Evolutionary conservation across 2,888 invertebrate genomes (phyloP).

Genomic region (Aleiodes leptofemur): DNA sequence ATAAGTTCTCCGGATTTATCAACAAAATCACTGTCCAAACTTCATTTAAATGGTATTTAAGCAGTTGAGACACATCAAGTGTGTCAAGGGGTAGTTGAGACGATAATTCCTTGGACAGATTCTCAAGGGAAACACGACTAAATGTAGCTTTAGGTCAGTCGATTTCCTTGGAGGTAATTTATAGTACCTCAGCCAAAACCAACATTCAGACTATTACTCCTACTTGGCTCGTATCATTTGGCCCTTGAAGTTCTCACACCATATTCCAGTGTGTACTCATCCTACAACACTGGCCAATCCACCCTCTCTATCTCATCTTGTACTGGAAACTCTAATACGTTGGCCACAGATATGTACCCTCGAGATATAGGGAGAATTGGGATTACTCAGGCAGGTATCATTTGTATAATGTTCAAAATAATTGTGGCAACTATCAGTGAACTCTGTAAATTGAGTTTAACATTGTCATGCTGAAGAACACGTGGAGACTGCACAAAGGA

Average conservation of each 20-base stretch:
- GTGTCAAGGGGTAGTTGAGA: slow-evolving; percentile 28
- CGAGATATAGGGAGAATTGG: not conserved
- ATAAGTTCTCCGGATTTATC: not conserved
- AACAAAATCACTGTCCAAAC: not conserved
- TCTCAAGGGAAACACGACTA: slow-evolving; percentile 28
- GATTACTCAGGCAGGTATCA: not conserved
- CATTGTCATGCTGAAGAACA: too few species aligned
- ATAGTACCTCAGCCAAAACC: slow-evolving; percentile 20
- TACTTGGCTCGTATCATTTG: slow-evolving; percentile 3
- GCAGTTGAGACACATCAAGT: slow-evolving; percentile 17
- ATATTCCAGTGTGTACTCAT: slow-evolving; percentile 4
- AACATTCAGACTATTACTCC: slow-evolving; percentile 29
- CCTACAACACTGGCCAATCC: not conserved
- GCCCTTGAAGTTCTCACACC: not conserved
- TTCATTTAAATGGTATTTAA: slow-evolving; percentile 11
- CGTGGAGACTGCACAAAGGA: too few species aligned
- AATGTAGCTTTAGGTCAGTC: slow-evolving; percentile 33
- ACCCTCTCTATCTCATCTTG: slow-evolving; percentile 11
- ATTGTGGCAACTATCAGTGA: not conserved
- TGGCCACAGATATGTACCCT: slow-evolving; percentile 16
- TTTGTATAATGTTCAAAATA: slow-evolving; percentile 13
- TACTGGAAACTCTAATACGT: slow-evolving; percentile 12
- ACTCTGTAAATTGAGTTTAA: too few species aligned
- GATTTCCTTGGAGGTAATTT: slow-evolving; percentile 36
- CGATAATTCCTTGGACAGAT: slow-evolving; percentile 28